Base-by-base conservation (phyloP, 1,140 invertebrate species). In the Lepidurus arcticus region DNA sequence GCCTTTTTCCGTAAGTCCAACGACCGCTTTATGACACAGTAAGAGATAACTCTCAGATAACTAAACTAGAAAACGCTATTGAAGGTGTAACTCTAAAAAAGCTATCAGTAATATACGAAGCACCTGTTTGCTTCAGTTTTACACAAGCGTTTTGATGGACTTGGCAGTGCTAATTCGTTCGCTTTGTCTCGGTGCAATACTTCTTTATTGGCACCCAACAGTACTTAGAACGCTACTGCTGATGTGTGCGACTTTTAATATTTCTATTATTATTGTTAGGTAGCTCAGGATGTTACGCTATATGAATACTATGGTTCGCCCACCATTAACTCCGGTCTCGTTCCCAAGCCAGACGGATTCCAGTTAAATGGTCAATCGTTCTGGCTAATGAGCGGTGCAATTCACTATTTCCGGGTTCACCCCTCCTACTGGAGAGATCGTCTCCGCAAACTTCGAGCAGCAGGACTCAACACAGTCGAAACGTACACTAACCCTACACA, bases 391-490 rank as follows among this genome's bases (percentile, higher is more conserved):
- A 84, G 83, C 78, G 88, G 88, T 7, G 84, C 88, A 8, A 85
- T 89, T 78, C 88, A 89, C 81, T 89, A 88, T 81, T 89, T 89
- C 80, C 83, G 88, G 8, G 84, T 88, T 44, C 83, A 86, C 73
- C 87, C 86, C 0, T 82, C 84, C 21, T 85, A 86, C 77, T 89
- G 88, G 88, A 79, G 83, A 78, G 86, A 88, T 79, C 81, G 87
- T 24, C 80, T 89, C 85, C 85, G 77, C 85, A 88, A 84, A 83
- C 82, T 87, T 82, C 84, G 88, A 81, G 87, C 86, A 34, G 84
- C 84, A 80, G 88, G 88, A 16, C 82, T 87, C 8, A 88, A 88
- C 80, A 84, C 87, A 21, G 82, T 88, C 1, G 86, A 88, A 83
- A 88, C 87, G 86, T 87, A 84, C 84, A 83, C 82, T 75, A 26